phyloP scores from a whole-genome alignment of 2,888 invertebrate genomes.

The Thumatha senex region DNA sequence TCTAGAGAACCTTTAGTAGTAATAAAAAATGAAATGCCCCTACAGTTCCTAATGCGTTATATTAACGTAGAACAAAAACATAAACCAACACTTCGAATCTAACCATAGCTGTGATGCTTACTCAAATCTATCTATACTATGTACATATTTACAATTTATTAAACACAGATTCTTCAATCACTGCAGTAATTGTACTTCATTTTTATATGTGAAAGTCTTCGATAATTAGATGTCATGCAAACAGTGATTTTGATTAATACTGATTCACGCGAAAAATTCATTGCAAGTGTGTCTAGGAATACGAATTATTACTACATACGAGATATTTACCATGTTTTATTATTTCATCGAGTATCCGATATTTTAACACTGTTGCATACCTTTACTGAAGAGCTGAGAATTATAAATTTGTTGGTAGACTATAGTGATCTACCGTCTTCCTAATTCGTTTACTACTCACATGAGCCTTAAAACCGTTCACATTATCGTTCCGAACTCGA shows the following conservation, averaged over 20 bases:
- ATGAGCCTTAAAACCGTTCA: no score
- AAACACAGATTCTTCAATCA: slow-evolving; percentile 50
- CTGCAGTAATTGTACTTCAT: slow-evolving; percentile 48
- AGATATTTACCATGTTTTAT: no score
- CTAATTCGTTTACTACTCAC: no score
- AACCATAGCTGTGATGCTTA: slow-evolving; percentile 53
- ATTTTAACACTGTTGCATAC: no score
- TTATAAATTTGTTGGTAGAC: no score
- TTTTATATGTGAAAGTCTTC: slow-evolving; percentile 17
- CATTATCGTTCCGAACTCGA: no score
- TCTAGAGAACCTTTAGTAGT: slow-evolving; percentile 5
- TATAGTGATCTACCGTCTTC: no score
- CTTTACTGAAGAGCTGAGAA: no score
- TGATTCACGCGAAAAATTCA: slow-evolving; percentile 41
- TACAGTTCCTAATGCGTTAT: background rate
- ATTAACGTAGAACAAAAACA: slow-evolving; percentile 15
- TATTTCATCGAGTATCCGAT: no score
- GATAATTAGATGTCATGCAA: slow-evolving; percentile 27
- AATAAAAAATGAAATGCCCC: slow-evolving; percentile 12
- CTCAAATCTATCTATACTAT: slow-evolving; percentile 36
- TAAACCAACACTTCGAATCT: slow-evolving; percentile 25
- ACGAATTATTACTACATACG: no score
- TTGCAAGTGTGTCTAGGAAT: background rate
- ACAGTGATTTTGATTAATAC: slow-evolving; percentile 51
- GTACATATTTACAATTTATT: slow-evolving; percentile 52